phyloP scores from a whole-genome alignment of 2,113 vertebrate genomes.

The Anhinga rufa region DNA sequence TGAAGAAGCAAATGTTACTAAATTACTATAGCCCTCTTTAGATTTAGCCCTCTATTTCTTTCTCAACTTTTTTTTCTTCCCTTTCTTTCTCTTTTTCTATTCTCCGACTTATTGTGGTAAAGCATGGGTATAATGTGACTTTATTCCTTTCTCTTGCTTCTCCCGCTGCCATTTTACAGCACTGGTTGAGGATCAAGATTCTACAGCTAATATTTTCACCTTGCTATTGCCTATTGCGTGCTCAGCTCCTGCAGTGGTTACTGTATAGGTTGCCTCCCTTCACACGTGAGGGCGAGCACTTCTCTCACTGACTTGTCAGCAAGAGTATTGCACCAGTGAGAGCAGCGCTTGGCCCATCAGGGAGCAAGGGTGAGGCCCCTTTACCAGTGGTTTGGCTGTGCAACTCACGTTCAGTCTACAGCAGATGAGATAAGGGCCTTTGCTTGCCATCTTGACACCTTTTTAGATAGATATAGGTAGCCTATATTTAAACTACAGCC shows the following conservation, averaged over 20 bases:
- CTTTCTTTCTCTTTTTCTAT: neutral
- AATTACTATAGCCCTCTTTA: neutral
- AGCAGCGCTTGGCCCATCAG: neutral
- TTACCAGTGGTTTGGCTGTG: accelerated
- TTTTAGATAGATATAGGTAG: neutral
- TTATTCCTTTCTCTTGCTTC: neutral
- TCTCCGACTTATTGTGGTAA: neutral
- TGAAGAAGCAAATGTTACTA: neutral
- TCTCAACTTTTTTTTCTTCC: neutral
- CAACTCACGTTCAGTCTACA: neutral
- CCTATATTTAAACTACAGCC: neutral
- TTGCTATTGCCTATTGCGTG: neutral
- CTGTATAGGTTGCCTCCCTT: neutral
- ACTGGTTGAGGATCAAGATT: neutral
- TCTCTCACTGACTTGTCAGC: neutral
- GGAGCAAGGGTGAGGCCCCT: neutral
- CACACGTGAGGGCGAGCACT: neutral
- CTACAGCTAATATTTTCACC: neutral
- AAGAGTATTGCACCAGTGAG: neutral
- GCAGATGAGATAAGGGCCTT: neutral
- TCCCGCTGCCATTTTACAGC: neutral
- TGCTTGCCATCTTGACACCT: neutral
- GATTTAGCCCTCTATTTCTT: neutral
- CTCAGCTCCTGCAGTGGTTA: neutral
- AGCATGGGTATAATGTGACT: neutral